Evolutionary conservation across 2,797 vertebrate genomes (phyloP).

Genomic region (Heterohyrax brucei): DNA sequence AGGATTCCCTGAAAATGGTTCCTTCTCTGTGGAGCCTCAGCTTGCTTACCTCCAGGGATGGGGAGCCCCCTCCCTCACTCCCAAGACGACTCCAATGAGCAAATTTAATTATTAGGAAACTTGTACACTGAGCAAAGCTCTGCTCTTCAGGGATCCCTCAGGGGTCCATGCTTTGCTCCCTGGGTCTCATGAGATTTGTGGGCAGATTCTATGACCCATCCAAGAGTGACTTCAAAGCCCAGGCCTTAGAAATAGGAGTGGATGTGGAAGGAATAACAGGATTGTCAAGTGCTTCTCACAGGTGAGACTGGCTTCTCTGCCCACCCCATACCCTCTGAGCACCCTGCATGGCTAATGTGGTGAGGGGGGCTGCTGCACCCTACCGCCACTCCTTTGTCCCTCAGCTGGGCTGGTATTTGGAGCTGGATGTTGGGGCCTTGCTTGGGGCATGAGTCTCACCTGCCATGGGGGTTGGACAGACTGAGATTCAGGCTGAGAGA

Average conservation of each 20-base stretch:
- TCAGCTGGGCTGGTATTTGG: background rate
- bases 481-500: background rate
- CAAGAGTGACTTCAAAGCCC: background rate
- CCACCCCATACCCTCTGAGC: background rate
- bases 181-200: background rate
- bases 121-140: background rate
- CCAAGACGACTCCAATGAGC: background rate
- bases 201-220: background rate
- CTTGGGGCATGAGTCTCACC: background rate
- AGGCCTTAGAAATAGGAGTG: background rate
- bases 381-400: background rate
- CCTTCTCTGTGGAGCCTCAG: background rate
- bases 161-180: background rate
- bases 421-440: background rate
- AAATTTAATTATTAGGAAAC: background rate
- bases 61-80: background rate
- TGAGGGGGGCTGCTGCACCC: background rate
- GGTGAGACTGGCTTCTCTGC: background rate
- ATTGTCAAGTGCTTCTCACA: background rate
- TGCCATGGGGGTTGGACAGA: background rate
- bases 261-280: background rate
- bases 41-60: background rate
- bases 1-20: background rate
- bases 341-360: background rate
- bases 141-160: background rate